Evolutionary conservation across 1,140 invertebrate genomes (phyloP), one percentile per base, ranked within the genome.

Genomic region (Fopius arisanus): DNA sequence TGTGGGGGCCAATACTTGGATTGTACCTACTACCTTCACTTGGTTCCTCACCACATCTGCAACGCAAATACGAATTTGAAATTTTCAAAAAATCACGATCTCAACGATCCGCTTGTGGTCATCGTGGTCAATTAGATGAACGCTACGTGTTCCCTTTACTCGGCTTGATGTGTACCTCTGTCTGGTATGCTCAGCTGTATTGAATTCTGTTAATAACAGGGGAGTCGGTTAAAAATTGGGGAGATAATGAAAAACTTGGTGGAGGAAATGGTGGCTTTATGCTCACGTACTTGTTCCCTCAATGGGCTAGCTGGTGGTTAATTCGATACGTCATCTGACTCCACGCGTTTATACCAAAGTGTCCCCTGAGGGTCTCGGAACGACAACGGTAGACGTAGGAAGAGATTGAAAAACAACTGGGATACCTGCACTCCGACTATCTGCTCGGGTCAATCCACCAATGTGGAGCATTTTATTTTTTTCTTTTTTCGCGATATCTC

Each of bases 41-140:
- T 23, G 7, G n/a, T 43, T 33, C 26, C 37, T 26, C 2, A 63
- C 40, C 72, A 31, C 86, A 88, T 88, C 86, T 88, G 86, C 86
- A 87, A 87, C 85, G 86, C 86, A 88, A 88, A 88, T 88, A 78
- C 82, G 80, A 79, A 83, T 84, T 84, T 84, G 82, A 83, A 84
- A 84, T 84, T 84, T n/a, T 84, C 81, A 82, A 83, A 84, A 84
- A 84, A 74, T 81, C 78, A 76, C 79, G 70, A 75, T 76, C 75
- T 21, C 12, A 14, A 40, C 21, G 28, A 21, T 10, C 19, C 3
- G 29, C 29, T 40, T n/a, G 19, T 59, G 26, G 48, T 43, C 67
- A 83, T 87, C 86, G 86, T 87, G 86, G 82, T 86, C 86, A 87
- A 87, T 87, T 87, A 87, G 81, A 86, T 76, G 80, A 31, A 43